phyloP scores from a whole-genome alignment of 2,113 vertebrate species.

The Orycteropus afer region DNA sequence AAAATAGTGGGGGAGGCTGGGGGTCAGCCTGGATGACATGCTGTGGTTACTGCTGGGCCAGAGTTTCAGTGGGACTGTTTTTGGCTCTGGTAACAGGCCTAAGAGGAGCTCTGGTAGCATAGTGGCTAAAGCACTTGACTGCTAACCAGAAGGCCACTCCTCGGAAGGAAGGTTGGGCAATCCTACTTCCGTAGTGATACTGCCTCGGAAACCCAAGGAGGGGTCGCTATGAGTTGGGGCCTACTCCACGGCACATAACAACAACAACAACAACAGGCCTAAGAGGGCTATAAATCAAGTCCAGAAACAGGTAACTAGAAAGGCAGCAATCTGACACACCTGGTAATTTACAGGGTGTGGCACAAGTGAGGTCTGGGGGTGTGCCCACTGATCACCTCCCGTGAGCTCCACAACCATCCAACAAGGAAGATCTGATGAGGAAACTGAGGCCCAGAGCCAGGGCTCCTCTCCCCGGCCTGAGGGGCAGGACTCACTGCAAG shows the following conservation, averaged over 20 bases:
- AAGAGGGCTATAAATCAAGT: background rate
- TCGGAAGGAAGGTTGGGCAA: no score
- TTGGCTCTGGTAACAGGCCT: background rate
- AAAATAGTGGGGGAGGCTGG: background rate
- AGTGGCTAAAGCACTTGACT: no score
- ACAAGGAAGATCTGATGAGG: background rate
- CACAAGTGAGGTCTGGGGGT: accelerated
- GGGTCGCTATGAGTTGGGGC: no score
- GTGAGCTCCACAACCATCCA: background rate
- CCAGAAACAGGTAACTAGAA: background rate
- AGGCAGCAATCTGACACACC: background rate
- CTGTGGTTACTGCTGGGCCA: background rate
- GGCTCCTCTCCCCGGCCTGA: background rate
- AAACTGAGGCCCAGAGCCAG: background rate
- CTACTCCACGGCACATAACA: no score
- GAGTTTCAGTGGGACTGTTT: background rate
- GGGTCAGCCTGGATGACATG: background rate
- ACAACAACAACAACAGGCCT: no score
- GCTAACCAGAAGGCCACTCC: no score
- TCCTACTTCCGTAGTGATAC: no score
- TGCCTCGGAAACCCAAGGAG: no score
- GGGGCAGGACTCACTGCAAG: slow-evolving; percentile 93
- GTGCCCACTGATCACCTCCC: no score
- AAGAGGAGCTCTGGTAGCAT: no score
- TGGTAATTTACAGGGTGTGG: background rate